Percentiles rank a stretch among this genome's conserved stretches.
Evolutionary conservation across 2,797 vertebrate genomes (phyloP).

Genomic region (Decapterus maruadsi): DNA sequence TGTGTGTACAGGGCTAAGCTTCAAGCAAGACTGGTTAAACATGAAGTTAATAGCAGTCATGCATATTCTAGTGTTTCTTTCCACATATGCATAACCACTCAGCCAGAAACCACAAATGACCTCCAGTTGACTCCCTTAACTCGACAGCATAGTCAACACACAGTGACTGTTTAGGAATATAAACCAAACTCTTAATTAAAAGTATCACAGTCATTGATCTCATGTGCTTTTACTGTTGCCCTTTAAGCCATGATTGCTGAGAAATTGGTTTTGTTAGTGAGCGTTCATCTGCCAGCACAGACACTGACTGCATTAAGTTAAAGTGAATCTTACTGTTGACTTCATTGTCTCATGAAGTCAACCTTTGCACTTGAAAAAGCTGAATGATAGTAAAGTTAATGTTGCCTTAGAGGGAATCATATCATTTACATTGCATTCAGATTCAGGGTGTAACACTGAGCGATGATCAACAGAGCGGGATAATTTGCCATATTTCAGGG

Average conservation of each 20-base stretch:
- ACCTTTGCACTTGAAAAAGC: slow-evolving; percentile 72
- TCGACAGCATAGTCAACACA: slow-evolving; percentile 41
- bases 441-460: slow-evolving; percentile 75
- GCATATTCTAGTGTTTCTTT: slow-evolving; percentile 77
- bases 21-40: slow-evolving; percentile 58
- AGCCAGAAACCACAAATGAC: slow-evolving; percentile 75
- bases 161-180: slow-evolving; percentile 30
- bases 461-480: slow-evolving; percentile 81
- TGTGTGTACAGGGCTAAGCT: slow-evolving; percentile 23
- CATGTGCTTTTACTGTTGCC: neutral
- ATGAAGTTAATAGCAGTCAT: slow-evolving; percentile 77
- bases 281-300: slow-evolving; percentile 5
- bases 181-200: slow-evolving; percentile 45
- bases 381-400: slow-evolving; percentile 73
- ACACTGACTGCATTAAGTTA: neutral
- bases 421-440: slow-evolving; percentile 86
- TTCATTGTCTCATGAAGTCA: slow-evolving; percentile 67
- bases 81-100: slow-evolving; percentile 66
- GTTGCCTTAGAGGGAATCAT: slow-evolving; percentile 81
- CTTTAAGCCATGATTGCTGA: slow-evolving; percentile 6
- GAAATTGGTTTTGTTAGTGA: neutral
- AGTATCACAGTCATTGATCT: slow-evolving; percentile 23
- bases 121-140: slow-evolving; percentile 74
- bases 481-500: slow-evolving; percentile 83
- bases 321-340: slow-evolving; percentile 41